These are phyloP conservation scores for Caenorhabditis inopinata DNA, from an alignment of 1,140 invertebrate genomes.

Conservation along the genomic window DNA sequence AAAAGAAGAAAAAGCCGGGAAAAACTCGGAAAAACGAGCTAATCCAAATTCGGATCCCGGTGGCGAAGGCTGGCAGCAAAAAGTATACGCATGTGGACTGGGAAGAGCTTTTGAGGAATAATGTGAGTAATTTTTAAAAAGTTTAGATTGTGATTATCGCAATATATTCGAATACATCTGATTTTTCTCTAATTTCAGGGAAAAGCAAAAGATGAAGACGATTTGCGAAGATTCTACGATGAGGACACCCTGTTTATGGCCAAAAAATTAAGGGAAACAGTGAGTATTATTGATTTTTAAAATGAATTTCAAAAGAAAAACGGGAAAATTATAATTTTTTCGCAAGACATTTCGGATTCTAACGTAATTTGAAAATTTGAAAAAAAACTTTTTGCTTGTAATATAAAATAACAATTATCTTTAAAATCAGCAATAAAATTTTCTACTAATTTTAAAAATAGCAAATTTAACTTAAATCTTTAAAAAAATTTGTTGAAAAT, in stretches of 20 bases:
- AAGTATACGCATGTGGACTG: neutral
- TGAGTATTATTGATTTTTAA: neutral
- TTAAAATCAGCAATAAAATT: too few relatives aligned
- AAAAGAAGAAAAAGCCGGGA: conserved; percentile 16
- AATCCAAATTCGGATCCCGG: neutral
- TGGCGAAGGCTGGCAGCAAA: neutral
- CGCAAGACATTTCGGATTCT: too few relatives aligned
- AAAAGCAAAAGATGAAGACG: neutral
- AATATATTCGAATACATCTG: neutral
- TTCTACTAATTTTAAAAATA: too few relatives aligned
- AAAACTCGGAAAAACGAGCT: neutral
- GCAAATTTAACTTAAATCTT: too few relatives aligned
- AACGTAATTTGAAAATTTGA: too few relatives aligned
- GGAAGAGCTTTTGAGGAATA: neutral
- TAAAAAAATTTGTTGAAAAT: too few relatives aligned
- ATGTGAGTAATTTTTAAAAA: neutral
- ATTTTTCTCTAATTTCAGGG: neutral
- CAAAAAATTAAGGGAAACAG: neutral
- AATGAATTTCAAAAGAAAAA: too few relatives aligned
- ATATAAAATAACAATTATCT: too few relatives aligned
- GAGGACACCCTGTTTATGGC: conserved; percentile 23
- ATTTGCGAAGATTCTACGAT: neutral
- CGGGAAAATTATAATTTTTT: too few relatives aligned
- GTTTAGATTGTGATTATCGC: too few relatives aligned
- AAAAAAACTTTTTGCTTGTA: too few relatives aligned